Evolutionary conservation across 53 echinoderm and acorn worm genomes (phyloP).

Genomic region (Echinometra lucunter): DNA sequence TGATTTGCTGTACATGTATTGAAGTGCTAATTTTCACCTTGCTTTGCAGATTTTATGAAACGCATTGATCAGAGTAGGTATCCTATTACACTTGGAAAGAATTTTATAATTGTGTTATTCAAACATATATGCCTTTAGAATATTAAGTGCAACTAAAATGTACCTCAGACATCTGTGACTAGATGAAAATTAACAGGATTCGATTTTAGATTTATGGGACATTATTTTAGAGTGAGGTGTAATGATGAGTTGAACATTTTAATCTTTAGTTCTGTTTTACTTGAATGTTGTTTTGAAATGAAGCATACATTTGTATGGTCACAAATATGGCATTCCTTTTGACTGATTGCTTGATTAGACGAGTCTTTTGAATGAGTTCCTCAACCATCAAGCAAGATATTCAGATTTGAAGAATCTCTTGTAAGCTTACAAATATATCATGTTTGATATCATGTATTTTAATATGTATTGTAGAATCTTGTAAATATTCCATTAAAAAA

Average conservation of each 20-base stretch:
- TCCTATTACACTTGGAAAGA: background rate
- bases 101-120: background rate
- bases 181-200: background rate
- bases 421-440: background rate
- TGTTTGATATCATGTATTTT: conserved; percentile 4
- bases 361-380: background rate
- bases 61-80: background rate
- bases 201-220: background rate
- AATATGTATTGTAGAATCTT: conserved; percentile 37
- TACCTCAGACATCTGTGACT: background rate
- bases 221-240: background rate
- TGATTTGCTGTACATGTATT: background rate
- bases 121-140: conserved; percentile 4
- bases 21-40: background rate
- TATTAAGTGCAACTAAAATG: conserved; percentile 15
- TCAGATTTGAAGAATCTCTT: background rate
- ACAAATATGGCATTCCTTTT: background rate
- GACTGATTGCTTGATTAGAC: background rate
- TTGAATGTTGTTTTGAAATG: background rate
- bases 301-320: background rate
- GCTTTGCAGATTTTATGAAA: background rate
- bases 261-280: background rate
- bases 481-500: background rate
- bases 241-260: background rate
- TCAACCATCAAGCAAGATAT: background rate